Base-by-base conservation (phyloP, 2,888 invertebrate species). In the Tetanocera ferruginea region DNA sequence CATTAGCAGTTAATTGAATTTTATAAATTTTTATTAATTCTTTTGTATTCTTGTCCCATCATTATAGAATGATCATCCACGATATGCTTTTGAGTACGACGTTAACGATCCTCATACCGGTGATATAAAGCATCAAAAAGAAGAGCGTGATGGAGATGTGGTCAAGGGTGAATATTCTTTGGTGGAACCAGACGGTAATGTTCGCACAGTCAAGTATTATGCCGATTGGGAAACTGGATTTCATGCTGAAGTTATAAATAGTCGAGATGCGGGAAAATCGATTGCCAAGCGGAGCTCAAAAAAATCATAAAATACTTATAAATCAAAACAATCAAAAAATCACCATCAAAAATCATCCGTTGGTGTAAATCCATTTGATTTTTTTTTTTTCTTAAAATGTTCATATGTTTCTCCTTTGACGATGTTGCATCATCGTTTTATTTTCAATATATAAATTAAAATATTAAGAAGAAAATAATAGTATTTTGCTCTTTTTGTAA, bases 201-300 rank as follows among this genome's bases (percentile, higher is more conserved):
- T 94, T 77, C 92, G 94, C 82, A 94, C 94, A 2, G 94, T 95
- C 78, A 92, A 93, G 89, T 95, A 95, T 89, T 92, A 93, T 77
- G 94, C 94, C 76, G 94, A 95, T 88, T 94, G 94, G 94, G 93
- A 94, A 89, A 94, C 93, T 83, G 94, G 94, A 85, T 95, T 95
- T 91, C 94, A 94, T 88, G 94, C 94, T 79, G 91, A 92, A 86
- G 94, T 94, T 70, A 92, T 91, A 88, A 94, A 94, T 89, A 92
- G 92, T 90, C 91, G 92, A 88, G 92, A 93, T 89, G 84, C 87
- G 62, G 85, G 81, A 52, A 89, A 89, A 84, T 83, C 85, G 72
- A 84, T 90, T 82, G 86, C 85, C 78, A 89, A 90, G 82, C 88
- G 90, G 31, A 83, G 83, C 78, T 80, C 85, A 64, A 81, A 81